Conservation (phyloP, 2,888 invertebrate genomes). For the Marasmarcha lunaedactyla region DNA sequence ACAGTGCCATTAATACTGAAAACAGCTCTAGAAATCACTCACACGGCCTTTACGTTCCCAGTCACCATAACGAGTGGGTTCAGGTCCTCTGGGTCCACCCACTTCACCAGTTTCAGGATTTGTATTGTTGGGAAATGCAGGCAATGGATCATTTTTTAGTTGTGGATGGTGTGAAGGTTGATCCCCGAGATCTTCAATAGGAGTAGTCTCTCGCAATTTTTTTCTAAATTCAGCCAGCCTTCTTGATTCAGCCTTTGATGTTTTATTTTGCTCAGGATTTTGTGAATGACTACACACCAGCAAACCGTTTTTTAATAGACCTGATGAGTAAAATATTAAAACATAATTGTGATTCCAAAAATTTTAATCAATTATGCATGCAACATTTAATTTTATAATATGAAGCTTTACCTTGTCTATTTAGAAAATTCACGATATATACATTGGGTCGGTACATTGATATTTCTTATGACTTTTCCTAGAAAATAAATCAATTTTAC, state of each 20-base stretch:
- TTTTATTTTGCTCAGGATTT: conserved; percentile 12
- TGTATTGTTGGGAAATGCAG: conserved; percentile 85
- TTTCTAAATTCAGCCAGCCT: conserved; percentile 77
- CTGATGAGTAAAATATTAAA: too few relatives aligned
- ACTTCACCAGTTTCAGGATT: conserved; percentile 96
- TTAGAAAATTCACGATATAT: too few relatives aligned
- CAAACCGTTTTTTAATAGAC: too few relatives aligned
- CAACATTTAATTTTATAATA: too few relatives aligned
- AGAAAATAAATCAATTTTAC: too few relatives aligned
- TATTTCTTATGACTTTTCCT: too few relatives aligned
- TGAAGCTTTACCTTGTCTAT: too few relatives aligned
- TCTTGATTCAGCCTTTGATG: conserved; percentile 39
- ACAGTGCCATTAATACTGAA: too few relatives aligned
- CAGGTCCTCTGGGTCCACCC: conserved; percentile 95
- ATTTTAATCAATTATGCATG: too few relatives aligned
- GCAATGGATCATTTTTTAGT: conserved; percentile 85
- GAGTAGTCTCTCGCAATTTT: conserved; percentile 78
- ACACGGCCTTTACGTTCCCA: conserved; percentile 99
- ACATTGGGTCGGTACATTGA: too few relatives aligned
- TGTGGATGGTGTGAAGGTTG: conserved; percentile 77
- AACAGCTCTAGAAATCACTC: conserved; percentile 82
- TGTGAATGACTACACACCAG: too few relatives aligned
- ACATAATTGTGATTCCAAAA: too few relatives aligned
- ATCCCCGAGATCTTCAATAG: conserved; percentile 82
- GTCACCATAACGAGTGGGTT: conserved; percentile 98